These are phyloP conservation scores for Stichopus horrens DNA, from an alignment of 53 echinoderm and acorn worm species.

Conservation along the genomic window DNA sequence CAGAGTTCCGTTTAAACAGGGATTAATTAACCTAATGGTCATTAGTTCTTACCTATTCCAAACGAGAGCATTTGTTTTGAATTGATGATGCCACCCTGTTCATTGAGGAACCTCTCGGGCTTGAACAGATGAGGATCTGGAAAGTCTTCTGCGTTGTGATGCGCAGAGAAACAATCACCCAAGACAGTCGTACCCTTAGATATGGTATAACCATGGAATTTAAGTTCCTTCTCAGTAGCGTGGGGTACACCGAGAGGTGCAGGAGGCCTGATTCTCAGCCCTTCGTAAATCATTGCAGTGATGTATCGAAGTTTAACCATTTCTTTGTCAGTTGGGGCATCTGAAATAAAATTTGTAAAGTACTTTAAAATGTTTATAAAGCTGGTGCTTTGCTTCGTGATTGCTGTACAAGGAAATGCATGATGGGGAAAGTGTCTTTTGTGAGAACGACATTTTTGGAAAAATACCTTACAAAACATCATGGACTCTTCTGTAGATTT, in stretches of 20 bases:
- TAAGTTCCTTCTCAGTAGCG: constrained; percentile 40
- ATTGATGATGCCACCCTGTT: neutral
- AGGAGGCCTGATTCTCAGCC: constrained; percentile 57
- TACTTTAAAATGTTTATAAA: neutral
- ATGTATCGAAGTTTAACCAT: constrained; percentile 50
- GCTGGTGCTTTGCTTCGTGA: neutral
- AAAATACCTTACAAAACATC: too few relatives aligned
- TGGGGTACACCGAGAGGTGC: constrained; percentile 62
- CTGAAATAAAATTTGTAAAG: neutral
- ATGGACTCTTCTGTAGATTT: too few relatives aligned
- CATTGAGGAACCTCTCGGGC: constrained; percentile 49
- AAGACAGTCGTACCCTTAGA: constrained; percentile 42
- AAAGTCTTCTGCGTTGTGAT: constrained; percentile 43
- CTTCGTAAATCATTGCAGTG: constrained; percentile 52
- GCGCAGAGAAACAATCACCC: constrained; percentile 44
- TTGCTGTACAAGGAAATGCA: neutral
- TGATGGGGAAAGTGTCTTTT: neutral
- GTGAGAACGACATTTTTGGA: neutral
- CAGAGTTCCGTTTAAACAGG: too few relatives aligned
- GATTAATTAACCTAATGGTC: too few relatives aligned
- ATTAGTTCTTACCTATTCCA: constrained; percentile 24
- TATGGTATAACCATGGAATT: constrained; percentile 41
- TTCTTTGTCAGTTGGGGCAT: neutral
- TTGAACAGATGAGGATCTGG: constrained; percentile 56
- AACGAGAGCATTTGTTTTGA: neutral